Evolutionary conservation across 2,113 vertebrate genomes (phyloP).

Genomic region (Chionomys nivalis): DNA sequence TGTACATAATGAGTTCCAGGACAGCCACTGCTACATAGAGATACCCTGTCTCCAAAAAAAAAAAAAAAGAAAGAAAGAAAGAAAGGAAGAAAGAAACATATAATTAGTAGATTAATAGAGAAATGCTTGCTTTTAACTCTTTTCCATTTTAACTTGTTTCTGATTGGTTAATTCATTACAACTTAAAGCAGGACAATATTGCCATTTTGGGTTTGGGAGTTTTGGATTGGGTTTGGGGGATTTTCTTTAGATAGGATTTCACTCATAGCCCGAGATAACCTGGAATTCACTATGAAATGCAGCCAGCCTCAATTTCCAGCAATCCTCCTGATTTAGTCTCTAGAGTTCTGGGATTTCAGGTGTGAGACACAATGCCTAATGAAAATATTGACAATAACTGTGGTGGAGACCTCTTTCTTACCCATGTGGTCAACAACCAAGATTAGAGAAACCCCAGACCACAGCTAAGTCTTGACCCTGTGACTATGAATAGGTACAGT

Average conservation of each 20-base stretch:
- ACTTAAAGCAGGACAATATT: not conserved
- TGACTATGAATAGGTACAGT: not conserved
- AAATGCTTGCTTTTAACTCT: constrained; percentile 16
- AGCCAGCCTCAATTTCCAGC: too few species aligned
- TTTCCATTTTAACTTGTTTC: constrained; percentile 16
- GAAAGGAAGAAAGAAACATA: not conserved
- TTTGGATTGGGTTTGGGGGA: not conserved
- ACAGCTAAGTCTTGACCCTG: not conserved
- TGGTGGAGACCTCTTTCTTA: not conserved
- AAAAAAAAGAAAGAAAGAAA: not conserved
- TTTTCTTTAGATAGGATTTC: not conserved
- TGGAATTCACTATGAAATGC: not conserved
- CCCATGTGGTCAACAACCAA: not conserved
- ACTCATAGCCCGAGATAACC: not conserved
- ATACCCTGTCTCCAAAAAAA: not conserved
- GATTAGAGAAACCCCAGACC: not conserved
- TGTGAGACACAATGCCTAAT: not conserved
- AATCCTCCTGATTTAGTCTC: too few species aligned
- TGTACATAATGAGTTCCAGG: not conserved
- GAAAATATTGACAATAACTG: not conserved
- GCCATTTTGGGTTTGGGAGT: not conserved
- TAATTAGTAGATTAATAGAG: not conserved
- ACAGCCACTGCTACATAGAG: not conserved
- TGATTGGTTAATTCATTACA: not conserved
- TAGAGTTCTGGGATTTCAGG: not conserved